phyloP scores from a whole-genome alignment of 2,888 invertebrate genomes.

The Eilema depressum region DNA sequence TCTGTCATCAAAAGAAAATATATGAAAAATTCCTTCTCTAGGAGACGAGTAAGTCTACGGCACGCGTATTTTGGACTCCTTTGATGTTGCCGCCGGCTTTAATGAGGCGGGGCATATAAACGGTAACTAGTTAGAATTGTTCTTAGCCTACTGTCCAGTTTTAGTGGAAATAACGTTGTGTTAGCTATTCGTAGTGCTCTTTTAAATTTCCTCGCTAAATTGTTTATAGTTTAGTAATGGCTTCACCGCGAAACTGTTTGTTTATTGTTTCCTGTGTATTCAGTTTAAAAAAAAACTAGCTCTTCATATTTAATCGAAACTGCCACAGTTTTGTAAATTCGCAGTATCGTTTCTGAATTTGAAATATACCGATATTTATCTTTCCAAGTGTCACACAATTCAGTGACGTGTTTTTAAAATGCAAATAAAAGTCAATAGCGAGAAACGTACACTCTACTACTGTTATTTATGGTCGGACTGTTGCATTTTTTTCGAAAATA shows the following conservation, averaged over 20 bases:
- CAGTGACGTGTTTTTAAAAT: slow-evolving; percentile 59
- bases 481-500: slow-evolving; percentile 71
- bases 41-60: slow-evolving; percentile 67
- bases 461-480: slow-evolving; percentile 66
- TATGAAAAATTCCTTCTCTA: slow-evolving; percentile 62
- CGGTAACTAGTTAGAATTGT: slow-evolving; percentile 82
- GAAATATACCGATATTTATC: slow-evolving; percentile 18
- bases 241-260: slow-evolving; percentile 48
- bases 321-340: not conserved
- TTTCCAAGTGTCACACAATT: slow-evolving; percentile 43
- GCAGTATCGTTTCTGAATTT: not conserved
- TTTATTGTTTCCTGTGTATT: slow-evolving; percentile 41
- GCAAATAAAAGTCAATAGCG: slow-evolving; percentile 74
- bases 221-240: slow-evolving; percentile 55
- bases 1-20: slow-evolving; percentile 46
- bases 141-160: slow-evolving; percentile 69
- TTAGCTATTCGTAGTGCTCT: slow-evolving; percentile 65
- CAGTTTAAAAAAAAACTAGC: slow-evolving; percentile 41
- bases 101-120: slow-evolving; percentile 81
- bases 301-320: slow-evolving; percentile 29
- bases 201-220: slow-evolving; percentile 59
- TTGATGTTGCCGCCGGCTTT: slow-evolving; percentile 88
- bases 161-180: slow-evolving; percentile 67
- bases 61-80: slow-evolving; percentile 86
- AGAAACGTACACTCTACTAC: slow-evolving; percentile 69